phyloP scores from a whole-genome alignment of 2,113 vertebrate species.

The Motacilla alba region DNA sequence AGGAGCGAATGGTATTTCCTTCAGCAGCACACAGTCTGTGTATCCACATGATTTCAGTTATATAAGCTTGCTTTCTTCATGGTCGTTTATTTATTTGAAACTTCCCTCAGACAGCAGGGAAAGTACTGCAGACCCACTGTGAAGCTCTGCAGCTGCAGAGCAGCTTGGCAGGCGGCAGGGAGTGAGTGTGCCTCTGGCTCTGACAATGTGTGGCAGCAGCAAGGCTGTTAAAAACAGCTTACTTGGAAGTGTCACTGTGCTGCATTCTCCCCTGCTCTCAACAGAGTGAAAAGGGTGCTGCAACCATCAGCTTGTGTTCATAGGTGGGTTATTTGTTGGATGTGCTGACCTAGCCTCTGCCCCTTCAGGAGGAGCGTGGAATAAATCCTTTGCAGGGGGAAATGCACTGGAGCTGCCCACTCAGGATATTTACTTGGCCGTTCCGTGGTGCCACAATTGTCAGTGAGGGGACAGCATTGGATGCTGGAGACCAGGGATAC shows the following conservation, averaged over 20 bases:
- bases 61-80: neutral
- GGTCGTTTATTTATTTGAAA: conserved; percentile 22
- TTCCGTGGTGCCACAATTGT: neutral
- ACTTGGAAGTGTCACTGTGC: neutral
- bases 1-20: neutral
- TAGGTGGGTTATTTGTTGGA: neutral
- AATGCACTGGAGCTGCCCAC: conserved; percentile 33
- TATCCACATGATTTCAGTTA: conserved; percentile 1
- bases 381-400: neutral
- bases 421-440: neutral
- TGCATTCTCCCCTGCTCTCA: neutral
- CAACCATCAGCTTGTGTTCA: neutral
- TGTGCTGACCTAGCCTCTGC: conserved; percentile 50
- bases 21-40: neutral
- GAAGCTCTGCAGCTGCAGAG: neutral
- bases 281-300: neutral
- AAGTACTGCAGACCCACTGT: neutral
- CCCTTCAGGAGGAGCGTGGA: conserved; percentile 31
- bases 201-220: neutral
- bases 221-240: neutral
- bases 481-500: conserved; percentile 2
- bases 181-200: neutral
- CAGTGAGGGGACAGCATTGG: neutral
- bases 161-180: neutral
- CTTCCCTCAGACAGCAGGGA: neutral